Base-by-base conservation (phyloP, 2,113 vertebrate genomes). In the Pterocles burchelli region DNA sequence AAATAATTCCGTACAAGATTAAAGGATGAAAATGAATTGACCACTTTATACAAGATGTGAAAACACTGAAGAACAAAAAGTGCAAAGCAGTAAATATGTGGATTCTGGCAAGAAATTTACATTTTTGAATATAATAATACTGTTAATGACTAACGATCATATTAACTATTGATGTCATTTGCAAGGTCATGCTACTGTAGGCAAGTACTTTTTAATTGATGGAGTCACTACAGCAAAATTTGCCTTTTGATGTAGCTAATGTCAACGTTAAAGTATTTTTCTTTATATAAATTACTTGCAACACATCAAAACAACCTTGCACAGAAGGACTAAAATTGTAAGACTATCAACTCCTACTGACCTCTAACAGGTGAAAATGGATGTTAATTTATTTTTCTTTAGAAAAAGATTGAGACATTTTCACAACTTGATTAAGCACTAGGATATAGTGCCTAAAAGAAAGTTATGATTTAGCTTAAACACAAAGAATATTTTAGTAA, bases 101-200 rank as follows among this genome's bases (percentile, higher is more conserved):
- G 98, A 98, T 97, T 97, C 96, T 96, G 95, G 97, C 94, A 97
- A 97, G 88, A 97, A 97, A 97, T 97, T 98, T 97, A 96, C 97
- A 97, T 97, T 97, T 97, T 90, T 90, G 94, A 97, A 97, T 97
- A 97, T 96, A 98, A 95, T 79, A 97, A 93, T 96, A 94, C 96
- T 87, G 94, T 96, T 97, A 98, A 98, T 95, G 97, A 96, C 96
- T 95, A 97, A 98, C 54, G 94, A 97, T 97, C 96, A 97, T 96
- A 97, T 97, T 97, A 93, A 97, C 95, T 96, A 97, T 96, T 54
- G 96, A 97, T 97, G 96, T 85, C 81, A 80, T 54, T 85, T 86
- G 83, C 97, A 97, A 98, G 98, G 98, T 97, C 97, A 73, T 4
- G 93, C 91, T 81, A 90, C 95, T 96, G 95, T 89, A 76, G 95